phyloP scores from a whole-genome alignment of 2,888 invertebrate species.

The Drosophila barbarae region DNA sequence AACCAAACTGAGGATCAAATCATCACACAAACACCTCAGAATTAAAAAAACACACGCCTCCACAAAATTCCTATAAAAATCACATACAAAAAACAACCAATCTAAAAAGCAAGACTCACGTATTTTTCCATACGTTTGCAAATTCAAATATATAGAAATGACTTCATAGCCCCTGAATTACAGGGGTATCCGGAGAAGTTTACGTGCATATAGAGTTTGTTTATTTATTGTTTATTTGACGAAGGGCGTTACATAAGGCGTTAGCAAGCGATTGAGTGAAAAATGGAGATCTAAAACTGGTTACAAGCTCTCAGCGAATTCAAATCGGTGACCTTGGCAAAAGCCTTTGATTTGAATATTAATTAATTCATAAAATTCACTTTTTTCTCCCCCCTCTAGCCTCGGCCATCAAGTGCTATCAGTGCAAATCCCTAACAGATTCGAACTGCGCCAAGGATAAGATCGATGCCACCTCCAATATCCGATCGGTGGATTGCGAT shows the following conservation, averaged over 20 bases:
- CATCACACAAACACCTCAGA: neutral
- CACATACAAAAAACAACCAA: slow-evolving; percentile 1
- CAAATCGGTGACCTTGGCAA: slow-evolving; percentile 16
- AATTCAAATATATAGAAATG: slow-evolving; percentile 41
- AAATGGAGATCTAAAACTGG: slow-evolving; percentile 52
- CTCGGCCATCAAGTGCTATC: slow-evolving; percentile 77
- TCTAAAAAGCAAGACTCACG: slow-evolving; percentile 27
- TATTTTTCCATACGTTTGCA: slow-evolving; percentile 24
- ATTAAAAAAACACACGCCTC: slow-evolving; percentile 1
- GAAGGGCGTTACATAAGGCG: slow-evolving; percentile 57
- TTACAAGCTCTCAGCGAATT: slow-evolving; percentile 42
- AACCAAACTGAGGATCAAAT: neutral
- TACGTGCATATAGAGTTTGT: slow-evolving; percentile 2
- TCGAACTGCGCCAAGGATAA: slow-evolving; percentile 72
- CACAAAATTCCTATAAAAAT: slow-evolving; percentile 6
- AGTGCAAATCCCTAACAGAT: slow-evolving; percentile 76
- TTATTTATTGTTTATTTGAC: slow-evolving; percentile 18
- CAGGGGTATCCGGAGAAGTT: slow-evolving; percentile 14
- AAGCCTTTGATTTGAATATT: slow-evolving; percentile 7
- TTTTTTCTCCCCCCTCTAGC: slow-evolving; percentile 49
- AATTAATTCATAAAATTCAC: neutral
- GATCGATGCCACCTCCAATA: slow-evolving; percentile 62
- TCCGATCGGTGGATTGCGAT: slow-evolving; percentile 75
- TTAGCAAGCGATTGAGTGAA: slow-evolving; percentile 4
- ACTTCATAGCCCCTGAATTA: slow-evolving; percentile 49